Conservation (phyloP, 2,113 vertebrate genomes). For the Petromus typicus region DNA sequence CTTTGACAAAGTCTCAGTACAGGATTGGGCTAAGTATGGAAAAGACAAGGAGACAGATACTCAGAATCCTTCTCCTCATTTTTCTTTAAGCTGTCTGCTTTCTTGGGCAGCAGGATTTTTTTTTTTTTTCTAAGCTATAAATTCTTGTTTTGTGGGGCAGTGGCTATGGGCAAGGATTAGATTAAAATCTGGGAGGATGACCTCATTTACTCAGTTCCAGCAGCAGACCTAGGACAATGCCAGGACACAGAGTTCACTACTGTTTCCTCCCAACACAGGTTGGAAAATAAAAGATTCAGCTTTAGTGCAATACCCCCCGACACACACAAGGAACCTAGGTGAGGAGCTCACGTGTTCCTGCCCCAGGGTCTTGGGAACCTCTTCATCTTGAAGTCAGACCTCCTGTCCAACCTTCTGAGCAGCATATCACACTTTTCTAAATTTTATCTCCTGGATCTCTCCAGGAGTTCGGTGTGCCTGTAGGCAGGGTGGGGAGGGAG, state of each 20-base stretch:
- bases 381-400: conserved; percentile 8
- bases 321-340: not conserved
- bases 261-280: conserved; percentile 21
- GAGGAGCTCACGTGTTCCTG: not conserved
- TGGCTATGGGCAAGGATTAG: not conserved
- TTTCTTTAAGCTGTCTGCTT: not conserved
- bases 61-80: not conserved
- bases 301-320: not conserved
- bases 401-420: conserved; percentile 19
- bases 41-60: not conserved
- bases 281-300: conserved; percentile 29
- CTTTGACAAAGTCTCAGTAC: not conserved
- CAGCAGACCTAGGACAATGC: not conserved
- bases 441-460: conserved; percentile 11
- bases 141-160: not conserved
- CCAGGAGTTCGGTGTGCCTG: not conserved
- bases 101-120: not conserved
- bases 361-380: not conserved
- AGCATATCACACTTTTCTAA: conserved; percentile 41
- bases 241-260: not conserved
- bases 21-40: not conserved
- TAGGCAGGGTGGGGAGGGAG: not conserved
- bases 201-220: not conserved
- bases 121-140: conserved; percentile 19
- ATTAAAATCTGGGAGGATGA: conserved; percentile 41